These are phyloP conservation scores for Ptiloglossa arizonensis DNA, from an alignment of 1,140 invertebrate species.

Conservation along the genomic window DNA sequence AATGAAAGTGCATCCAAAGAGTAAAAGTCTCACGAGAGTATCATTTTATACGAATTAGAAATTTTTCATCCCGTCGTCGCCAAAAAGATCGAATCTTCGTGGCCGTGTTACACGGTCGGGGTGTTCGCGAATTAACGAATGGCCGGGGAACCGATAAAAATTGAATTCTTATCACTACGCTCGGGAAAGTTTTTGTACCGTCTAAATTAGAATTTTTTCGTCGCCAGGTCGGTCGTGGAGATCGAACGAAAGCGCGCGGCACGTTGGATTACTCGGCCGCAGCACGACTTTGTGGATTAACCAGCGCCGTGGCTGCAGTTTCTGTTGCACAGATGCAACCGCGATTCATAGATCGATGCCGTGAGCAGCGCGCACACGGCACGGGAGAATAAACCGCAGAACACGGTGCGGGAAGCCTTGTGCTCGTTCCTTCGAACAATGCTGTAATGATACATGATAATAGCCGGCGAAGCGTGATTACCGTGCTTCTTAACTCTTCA, in stretches of 20 bases:
- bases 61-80: too few species aligned
- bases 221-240: neutral
- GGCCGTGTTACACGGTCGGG: too few species aligned
- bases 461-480: slow-evolving; percentile 52
- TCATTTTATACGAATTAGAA: too few species aligned
- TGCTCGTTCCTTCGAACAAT: slow-evolving; percentile 62
- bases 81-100: too few species aligned
- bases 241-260: slow-evolving; percentile 19
- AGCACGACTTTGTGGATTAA: neutral
- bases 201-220: neutral
- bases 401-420: slow-evolving; percentile 55
- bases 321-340: slow-evolving; percentile 1
- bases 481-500: slow-evolving; percentile 54
- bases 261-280: neutral
- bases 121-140: too few species aligned
- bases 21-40: too few species aligned
- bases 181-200: neutral
- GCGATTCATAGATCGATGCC: slow-evolving; percentile 39
- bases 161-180: neutral
- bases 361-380: neutral
- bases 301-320: neutral
- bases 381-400: slow-evolving; percentile 41
- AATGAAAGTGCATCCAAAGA: too few species aligned
- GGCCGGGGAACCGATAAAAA: too few species aligned
- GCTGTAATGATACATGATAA: slow-evolving; percentile 60